A percentile compares a stretch with the other conserved stretches of the same genome.
These are phyloP conservation scores for Oxycera nigricornis DNA, from an alignment of 2,888 invertebrate genomes.

Conservation along the genomic window DNA sequence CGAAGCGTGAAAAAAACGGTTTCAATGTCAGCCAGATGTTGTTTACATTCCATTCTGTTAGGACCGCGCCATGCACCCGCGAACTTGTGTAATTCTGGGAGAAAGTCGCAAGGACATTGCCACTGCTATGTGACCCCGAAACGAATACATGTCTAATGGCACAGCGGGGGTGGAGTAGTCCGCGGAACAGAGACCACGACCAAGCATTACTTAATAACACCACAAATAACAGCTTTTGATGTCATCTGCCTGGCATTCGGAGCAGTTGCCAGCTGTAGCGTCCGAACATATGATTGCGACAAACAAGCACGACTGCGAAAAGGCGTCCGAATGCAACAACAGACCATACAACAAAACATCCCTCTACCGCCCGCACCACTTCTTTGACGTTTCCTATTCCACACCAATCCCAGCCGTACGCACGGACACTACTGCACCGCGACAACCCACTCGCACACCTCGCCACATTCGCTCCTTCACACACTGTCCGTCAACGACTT, in stretches of 20 bases:
- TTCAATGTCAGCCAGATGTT: too few species aligned
- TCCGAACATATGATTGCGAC: conserved; percentile 20
- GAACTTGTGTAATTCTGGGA: too few species aligned
- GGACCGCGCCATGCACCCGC: too few species aligned
- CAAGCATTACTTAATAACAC: conserved; percentile 16
- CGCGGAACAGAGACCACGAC: not conserved
- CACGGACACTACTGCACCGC: not conserved
- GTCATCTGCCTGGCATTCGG: not conserved
- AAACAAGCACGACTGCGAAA: conserved; percentile 10
- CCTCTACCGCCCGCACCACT: not conserved
- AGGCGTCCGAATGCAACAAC: not conserved
- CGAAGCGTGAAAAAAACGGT: too few species aligned
- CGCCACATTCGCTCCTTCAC: not conserved
- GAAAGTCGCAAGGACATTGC: too few species aligned
- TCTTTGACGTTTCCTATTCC: conserved; percentile 18
- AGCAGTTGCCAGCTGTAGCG: conserved; percentile 11
- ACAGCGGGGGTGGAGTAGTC: not conserved
- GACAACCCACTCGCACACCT: not conserved
- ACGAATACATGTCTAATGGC: too few species aligned
- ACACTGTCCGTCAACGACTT: conserved; percentile 15
- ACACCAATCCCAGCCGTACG: not conserved
- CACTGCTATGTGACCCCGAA: too few species aligned
- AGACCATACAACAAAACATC: conserved; percentile 13
- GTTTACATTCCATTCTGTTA: too few species aligned
- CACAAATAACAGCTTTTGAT: not conserved